These are phyloP conservation scores for Fulica atra DNA, from an alignment of 2,113 vertebrate species.

Conservation along the genomic window DNA sequence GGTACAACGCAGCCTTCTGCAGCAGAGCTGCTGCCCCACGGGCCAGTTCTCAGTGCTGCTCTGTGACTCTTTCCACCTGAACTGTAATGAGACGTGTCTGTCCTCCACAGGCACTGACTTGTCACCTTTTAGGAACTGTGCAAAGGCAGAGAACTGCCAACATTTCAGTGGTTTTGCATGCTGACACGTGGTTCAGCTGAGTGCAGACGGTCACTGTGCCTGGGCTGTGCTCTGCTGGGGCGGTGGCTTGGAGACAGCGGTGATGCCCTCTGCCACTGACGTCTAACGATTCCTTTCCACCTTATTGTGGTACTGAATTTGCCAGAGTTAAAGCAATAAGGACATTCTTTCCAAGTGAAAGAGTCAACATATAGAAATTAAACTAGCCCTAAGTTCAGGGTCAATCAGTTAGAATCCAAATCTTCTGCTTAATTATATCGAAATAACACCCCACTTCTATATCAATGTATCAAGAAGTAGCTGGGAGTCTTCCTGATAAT, in stretches of 20 bases:
- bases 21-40: rapidly evolving
- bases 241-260: background rate
- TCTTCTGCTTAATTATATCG: background rate
- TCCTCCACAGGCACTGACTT: background rate
- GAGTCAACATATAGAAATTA: background rate
- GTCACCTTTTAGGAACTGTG: background rate
- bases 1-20: background rate
- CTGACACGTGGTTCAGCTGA: rapidly evolving
- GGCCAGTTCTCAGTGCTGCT: background rate
- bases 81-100: background rate
- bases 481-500: background rate
- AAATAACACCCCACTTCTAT: background rate
- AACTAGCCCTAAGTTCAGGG: background rate
- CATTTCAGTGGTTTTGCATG: background rate
- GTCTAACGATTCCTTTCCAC: background rate
- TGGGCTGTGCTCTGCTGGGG: background rate
- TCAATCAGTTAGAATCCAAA: background rate
- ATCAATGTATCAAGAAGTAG: background rate
- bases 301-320: background rate
- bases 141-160: background rate
- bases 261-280: background rate
- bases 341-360: background rate
- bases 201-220: background rate
- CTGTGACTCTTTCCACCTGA: background rate
- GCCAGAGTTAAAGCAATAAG: background rate